Conservation (phyloP, 2,797 vertebrate genomes). For the Notolabrus celidotus region DNA sequence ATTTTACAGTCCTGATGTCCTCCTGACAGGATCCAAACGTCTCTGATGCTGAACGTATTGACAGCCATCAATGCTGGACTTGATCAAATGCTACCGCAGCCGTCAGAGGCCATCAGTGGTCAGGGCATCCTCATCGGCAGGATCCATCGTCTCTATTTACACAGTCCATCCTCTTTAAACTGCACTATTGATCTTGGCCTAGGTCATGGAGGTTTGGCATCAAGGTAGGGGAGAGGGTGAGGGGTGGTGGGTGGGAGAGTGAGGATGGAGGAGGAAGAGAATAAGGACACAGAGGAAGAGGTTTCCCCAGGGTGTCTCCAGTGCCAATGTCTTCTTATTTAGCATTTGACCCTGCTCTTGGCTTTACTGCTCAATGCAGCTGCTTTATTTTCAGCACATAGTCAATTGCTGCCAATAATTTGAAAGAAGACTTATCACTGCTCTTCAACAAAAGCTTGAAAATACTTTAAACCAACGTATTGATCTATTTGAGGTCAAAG, state of each 20-base stretch:
- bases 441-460: conserved; percentile 57
- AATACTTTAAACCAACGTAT: conserved; percentile 49
- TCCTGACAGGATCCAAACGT: conserved; percentile 44
- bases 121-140: conserved; percentile 66
- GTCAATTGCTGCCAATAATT: conserved; percentile 76
- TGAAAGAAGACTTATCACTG: conserved; percentile 52
- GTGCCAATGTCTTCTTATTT: conserved; percentile 70
- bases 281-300: conserved; percentile 53
- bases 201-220: conserved; percentile 76
- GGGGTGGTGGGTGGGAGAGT: conserved; percentile 36
- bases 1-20: conserved; percentile 26
- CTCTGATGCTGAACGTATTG: conserved; percentile 43
- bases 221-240: conserved; percentile 39
- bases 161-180: conserved; percentile 81
- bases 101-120: conserved; percentile 72
- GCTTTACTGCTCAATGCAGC: conserved; percentile 70
- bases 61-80: conserved; percentile 64
- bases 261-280: conserved; percentile 52
- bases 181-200: conserved; percentile 75
- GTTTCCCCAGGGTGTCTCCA: conserved; percentile 59
- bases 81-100: conserved; percentile 70
- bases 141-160: conserved; percentile 79
- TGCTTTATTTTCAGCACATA: conserved; percentile 60
- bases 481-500: conserved; percentile 48
- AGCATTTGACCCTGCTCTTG: conserved; percentile 80